These are phyloP conservation scores for Lophotis ruficrista DNA, from an alignment of 2,113 vertebrate genomes.

Conservation along the genomic window DNA sequence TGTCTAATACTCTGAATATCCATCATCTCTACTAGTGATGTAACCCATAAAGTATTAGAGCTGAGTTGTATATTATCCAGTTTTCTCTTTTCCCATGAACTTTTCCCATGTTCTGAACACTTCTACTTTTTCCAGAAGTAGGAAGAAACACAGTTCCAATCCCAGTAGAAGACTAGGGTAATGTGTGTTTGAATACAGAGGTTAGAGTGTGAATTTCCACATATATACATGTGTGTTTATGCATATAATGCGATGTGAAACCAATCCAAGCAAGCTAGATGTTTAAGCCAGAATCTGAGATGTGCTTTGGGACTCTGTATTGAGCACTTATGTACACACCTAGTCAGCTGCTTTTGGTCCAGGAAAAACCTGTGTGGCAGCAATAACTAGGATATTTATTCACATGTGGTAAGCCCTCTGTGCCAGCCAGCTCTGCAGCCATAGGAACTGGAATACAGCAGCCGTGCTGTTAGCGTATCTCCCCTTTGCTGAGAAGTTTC, in stretches of 20 bases:
- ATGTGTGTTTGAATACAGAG: neutral
- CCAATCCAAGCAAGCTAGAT: neutral
- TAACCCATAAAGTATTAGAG: constrained; percentile 53
- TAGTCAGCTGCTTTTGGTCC: neutral
- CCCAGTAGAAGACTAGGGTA: neutral
- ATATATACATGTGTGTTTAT: neutral
- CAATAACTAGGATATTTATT: neutral
- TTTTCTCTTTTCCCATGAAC: constrained; percentile 61
- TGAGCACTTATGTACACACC: neutral
- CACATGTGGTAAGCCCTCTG: neutral
- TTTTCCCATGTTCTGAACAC: constrained; percentile 55
- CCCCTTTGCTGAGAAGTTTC: neutral
- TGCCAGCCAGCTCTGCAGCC: neutral
- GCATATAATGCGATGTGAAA: neutral
- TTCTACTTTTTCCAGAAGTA: constrained; percentile 28
- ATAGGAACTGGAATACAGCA: neutral
- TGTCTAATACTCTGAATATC: neutral
- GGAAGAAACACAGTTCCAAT: neutral
- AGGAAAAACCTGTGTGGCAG: neutral
- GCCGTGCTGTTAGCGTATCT: no score
- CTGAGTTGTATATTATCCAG: constrained; percentile 53
- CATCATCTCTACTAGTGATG: constrained; percentile 20
- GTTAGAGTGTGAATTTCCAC: neutral
- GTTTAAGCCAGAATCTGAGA: neutral
- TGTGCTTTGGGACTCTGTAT: neutral